Evolutionary conservation across 2,113 vertebrate species (phyloP), one percentile per base, ranked within the genome.

Genomic region (Rhineura floridana): DNA sequence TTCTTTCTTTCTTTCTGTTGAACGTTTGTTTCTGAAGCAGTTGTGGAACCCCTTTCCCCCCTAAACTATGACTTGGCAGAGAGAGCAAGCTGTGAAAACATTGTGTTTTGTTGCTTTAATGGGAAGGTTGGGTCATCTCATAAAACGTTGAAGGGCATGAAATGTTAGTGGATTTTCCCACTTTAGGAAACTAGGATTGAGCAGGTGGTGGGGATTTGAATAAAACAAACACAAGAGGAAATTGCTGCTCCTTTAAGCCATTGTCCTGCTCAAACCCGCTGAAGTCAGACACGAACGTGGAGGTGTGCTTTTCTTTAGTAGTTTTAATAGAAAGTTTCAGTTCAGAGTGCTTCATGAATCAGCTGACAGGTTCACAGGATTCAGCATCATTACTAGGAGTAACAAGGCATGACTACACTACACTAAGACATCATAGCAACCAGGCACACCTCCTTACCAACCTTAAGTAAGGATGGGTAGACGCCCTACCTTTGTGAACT

Each of bases 1-100:
- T n/a, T n/a, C 39, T 72, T 65, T 55, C 7, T 21, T 48, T 36
- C n/a, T 46, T 93, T 94, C 76, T 88, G 42, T 85, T 1, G 75
- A 77, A 62, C 48, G 25, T 83, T 70, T 87, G 65, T 87, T 93
- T 93, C 83, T 9, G 23, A 44, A 91, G 80, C 70, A 70, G 44
- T 81, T 89, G 80, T 91, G 89, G 44, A 91, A 83, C 30, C 72
- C 55, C 21, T 28, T 8, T 28, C 81, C 2, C 65, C 46, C 42
- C 0, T 33, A 39, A 4, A n/a, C 85, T 89, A 6, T 87, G 8
- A 30, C 81, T 90, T 77, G 39, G 59, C 6, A 33, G 73, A 63
- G 89, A 39, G 46, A 63, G 7, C 19, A 84, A 50, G 82, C 87
- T 88, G 59, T 65, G 84, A 23, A 72, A n/a, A 65, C 73, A 50